Percentiles rank a stretch among this genome's conserved stretches.
Evolutionary conservation across 1,140 invertebrate genomes (phyloP).

Genomic region (Drosophila setifemur): DNA sequence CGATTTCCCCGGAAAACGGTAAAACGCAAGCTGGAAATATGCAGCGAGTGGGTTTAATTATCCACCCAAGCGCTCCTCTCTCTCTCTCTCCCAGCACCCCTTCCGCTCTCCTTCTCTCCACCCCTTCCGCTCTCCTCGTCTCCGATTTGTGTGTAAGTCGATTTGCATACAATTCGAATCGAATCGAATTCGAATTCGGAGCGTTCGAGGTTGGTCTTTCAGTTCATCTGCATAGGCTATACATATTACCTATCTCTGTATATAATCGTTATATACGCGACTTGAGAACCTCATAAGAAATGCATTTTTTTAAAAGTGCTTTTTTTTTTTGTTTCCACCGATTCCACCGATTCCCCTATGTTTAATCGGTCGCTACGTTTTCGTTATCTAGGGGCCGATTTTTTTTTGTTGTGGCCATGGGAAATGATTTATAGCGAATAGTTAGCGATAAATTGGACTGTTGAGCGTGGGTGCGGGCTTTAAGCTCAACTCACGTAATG

Average conservation of each 20-base stretch:
- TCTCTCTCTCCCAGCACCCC: no score
- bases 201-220: background rate
- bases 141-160: background rate
- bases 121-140: background rate
- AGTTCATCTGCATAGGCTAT: constrained; percentile 19
- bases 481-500: constrained; percentile 8
- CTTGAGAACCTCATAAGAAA: no score
- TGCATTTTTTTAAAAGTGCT: background rate
- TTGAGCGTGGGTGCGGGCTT: background rate
- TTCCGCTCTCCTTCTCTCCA: no score
- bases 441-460: background rate
- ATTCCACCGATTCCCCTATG: background rate
- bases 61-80: background rate
- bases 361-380: background rate
- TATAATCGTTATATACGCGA: background rate
- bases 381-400: background rate
- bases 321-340: background rate
- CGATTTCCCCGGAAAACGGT: constrained; percentile 12
- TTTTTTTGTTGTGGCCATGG: background rate
- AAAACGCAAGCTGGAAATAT: constrained; percentile 8
- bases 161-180: constrained; percentile 37
- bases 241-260: background rate
- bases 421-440: constrained; percentile 1
- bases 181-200: constrained; percentile 16
- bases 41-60: constrained; percentile 19